Conservation (phyloP, 2,888 invertebrate species). For the Eumerus sabulonum region DNA sequence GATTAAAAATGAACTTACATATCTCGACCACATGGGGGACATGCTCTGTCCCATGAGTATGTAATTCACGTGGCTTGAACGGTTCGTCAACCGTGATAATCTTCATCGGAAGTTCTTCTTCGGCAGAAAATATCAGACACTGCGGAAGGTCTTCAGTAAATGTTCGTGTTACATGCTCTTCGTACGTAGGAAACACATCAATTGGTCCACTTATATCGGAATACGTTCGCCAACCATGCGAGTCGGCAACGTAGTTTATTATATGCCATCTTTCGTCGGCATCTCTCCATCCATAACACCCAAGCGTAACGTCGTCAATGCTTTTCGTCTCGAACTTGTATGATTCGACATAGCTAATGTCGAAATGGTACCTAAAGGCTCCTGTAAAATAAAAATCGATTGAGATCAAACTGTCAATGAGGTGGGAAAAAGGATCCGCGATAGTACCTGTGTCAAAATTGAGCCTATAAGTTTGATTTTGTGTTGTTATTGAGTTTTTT, state of each 20-base stretch:
- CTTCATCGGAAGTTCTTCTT: constrained; percentile 15
- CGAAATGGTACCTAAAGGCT: constrained; percentile 45
- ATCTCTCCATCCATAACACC: constrained; percentile 53
- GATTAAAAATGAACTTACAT: neutral
- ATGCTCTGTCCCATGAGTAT: constrained; percentile 2
- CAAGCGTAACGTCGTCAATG: constrained; percentile 31
- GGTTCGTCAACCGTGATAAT: no score
- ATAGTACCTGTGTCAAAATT: constrained; percentile 32
- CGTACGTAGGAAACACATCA: constrained; percentile 22
- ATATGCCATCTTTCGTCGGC: constrained; percentile 26
- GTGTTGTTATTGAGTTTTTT: constrained; percentile 33
- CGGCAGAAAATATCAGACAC: constrained; percentile 14
- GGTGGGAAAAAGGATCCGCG: neutral
- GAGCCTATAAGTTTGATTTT: constrained; percentile 45
- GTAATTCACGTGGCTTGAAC: constrained; percentile 9
- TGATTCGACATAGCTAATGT: constrained; percentile 29
- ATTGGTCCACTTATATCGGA: constrained; percentile 19
- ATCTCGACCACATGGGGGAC: constrained; percentile 1
- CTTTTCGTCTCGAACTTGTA: constrained; percentile 43
- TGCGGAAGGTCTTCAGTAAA: constrained; percentile 37
- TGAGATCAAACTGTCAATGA: neutral
- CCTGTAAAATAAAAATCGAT: constrained; percentile 9
- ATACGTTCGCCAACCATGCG: constrained; percentile 27
- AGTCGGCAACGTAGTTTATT: constrained; percentile 38
- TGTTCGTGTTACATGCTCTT: constrained; percentile 2